Base-by-base conservation (phyloP, 2,113 vertebrate species). In the Corvus moneduloides region DNA sequence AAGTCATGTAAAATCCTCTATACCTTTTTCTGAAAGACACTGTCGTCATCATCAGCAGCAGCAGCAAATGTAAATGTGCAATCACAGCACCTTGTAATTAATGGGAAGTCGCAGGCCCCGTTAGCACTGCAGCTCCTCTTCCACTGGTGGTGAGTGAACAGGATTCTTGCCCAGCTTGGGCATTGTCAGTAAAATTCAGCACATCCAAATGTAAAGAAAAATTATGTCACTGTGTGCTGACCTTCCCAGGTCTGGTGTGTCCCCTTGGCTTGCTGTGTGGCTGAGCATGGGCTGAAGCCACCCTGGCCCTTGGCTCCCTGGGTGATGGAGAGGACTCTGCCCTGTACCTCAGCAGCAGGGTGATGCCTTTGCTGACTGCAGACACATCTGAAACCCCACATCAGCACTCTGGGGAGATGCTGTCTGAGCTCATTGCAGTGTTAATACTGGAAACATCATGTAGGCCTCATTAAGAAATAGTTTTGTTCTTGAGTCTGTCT, bases 1-100 rank as follows among this genome's bases (percentile, higher is more conserved):
- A 97, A 97, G 94, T 96, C 76, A 84, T 32, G 43, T 85, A 93
- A 77, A 90, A 84, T n/a, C n/a, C 83, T 96, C 89, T 84, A 1
- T 10, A 82, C 84, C 89, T 94, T 95, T 85, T 84, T 46, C 89
- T 82, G 84, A 96, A 96, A 94, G 89, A 39, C 84, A 75, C 48
- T 3, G 0, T 71, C 90, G 66, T n/a, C 83, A 96, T 46, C 93
- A 94, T 80, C 77, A 92, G 87, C 88, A 95, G 91, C 84, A 87
- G 87, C 88, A 95, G 91, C 84, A 87, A 92, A 88, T 84, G 76
- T 28, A 93, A 96, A 93, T 80, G 67, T 78, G 85, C 88, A 96
- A 93, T 95, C 88, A 81, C 69, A 80, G 88, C 93, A 80, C 83
- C 85, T 93, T 41, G 21, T 68, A 75, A 82, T 90, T 87, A 81